phyloP scores from a whole-genome alignment of 2,113 vertebrate species.

The Bubo scandiacus region DNA sequence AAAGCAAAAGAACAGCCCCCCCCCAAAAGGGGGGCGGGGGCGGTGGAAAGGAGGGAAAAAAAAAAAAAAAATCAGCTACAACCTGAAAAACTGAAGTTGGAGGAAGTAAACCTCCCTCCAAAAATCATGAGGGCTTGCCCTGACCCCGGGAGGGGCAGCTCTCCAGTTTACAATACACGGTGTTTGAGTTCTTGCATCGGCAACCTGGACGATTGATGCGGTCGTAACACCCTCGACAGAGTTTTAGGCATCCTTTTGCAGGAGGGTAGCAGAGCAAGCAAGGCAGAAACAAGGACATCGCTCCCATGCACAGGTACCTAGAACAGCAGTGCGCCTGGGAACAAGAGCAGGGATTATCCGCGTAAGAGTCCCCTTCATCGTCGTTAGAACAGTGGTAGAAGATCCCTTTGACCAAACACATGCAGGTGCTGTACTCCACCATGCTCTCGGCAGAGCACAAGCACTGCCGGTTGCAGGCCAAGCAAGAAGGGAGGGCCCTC shows the following conservation, averaged over 20 bases:
- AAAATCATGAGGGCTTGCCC: constrained; percentile 91
- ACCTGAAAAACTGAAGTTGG: constrained; percentile 67
- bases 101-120: constrained; percentile 56
- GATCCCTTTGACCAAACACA: constrained; percentile 95
- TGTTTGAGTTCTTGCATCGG: constrained; percentile 98
- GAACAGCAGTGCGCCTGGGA: constrained; percentile 93
- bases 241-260: constrained; percentile 89
- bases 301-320: constrained; percentile 95
- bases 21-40: not conserved
- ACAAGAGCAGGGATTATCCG: constrained; percentile 95
- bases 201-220: constrained; percentile 89
- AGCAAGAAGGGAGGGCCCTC: constrained; percentile 86
- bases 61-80: constrained; percentile 56
- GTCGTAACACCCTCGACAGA: constrained; percentile 90
- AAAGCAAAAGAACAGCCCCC: not conserved
- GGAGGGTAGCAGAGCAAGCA: constrained; percentile 97
- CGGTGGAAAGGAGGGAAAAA: not conserved
- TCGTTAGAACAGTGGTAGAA: constrained; percentile 99
- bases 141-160: constrained; percentile 83
- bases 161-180: constrained; percentile 97
- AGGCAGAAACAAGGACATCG: constrained; percentile 88
- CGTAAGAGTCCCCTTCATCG: constrained; percentile 92
- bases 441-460: constrained; percentile 93
- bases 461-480: constrained; percentile 92
- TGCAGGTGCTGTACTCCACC: constrained; percentile 95